Evolutionary conservation across 2,113 vertebrate species (phyloP), one percentile per base, ranked within the genome.

Genomic region (Cynocephalus volans): DNA sequence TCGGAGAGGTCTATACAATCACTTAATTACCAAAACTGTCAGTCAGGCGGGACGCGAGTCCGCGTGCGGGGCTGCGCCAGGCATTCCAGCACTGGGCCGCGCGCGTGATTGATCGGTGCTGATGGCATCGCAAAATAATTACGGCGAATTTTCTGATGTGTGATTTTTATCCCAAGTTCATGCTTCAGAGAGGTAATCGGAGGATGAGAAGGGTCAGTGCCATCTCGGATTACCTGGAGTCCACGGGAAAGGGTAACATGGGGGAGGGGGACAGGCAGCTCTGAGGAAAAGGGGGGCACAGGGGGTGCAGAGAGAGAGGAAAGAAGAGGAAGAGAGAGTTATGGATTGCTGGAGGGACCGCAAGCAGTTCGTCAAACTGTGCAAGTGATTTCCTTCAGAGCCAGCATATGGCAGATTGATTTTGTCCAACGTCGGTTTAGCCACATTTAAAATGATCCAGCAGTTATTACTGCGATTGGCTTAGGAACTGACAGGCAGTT

Each of bases 11-110:
- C 99, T 99, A 98, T 99, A 99, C 99, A 99, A 99, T 99, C 99
- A 99, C 99, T 99, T 99, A 99, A 99, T 99, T 99, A 99, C 99
- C 99, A 99, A 99, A 99, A 99, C 99, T 99, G 99, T 99, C 99
- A 99, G 99, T 99, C 99, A 99, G 98, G 97, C 97, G 97, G 99
- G 99, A 99, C 98, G 98, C 99, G 98, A 98, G 98, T 98, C 98
- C 98, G 98, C 98, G 97, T 98, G 96, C 98, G 97, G 98, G 99
- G 99, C 99, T 99, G 99, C 98, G 98, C 99, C 99, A 98, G 98
- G 99, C 99, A 98, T 99, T 99, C 99, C 99, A 99, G 99, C 98
- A 99, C 99, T 99, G 98, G 99, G 98, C 99, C 99, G 98, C 97
- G 60, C 45, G 98, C 98, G 98, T 99, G 99, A 99, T 99, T 99